These are phyloP conservation scores for Lytechinus pictus DNA, from an alignment of 35 echinoderm and acorn worm genomes.

Conservation along the genomic window DNA sequence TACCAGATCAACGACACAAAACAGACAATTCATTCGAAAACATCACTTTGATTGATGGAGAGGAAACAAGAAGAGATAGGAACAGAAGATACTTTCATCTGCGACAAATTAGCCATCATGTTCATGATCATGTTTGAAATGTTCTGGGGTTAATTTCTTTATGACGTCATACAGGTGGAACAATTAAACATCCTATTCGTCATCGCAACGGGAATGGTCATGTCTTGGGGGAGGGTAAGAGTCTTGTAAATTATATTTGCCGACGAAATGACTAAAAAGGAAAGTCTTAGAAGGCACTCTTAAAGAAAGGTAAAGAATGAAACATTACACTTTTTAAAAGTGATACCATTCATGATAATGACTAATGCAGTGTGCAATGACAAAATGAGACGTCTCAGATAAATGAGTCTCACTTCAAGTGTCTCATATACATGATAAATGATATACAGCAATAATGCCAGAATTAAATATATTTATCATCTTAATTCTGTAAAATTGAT, in stretches of 20 bases:
- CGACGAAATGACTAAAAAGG: not conserved
- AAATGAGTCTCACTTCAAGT: too few relatives aligned
- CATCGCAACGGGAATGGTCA: constrained; percentile 6
- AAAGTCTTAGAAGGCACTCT: too few relatives aligned
- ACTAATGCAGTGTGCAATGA: too few relatives aligned
- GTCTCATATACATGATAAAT: too few relatives aligned
- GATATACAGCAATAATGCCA: too few relatives aligned
- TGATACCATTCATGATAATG: too few relatives aligned
- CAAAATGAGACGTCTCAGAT: too few relatives aligned
- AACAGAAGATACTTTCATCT: not conserved
- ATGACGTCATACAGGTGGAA: constrained; percentile 55
- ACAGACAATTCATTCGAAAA: not conserved
- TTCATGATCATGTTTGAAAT: constrained; percentile 18
- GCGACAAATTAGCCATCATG: not conserved
- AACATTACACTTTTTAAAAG: too few relatives aligned
- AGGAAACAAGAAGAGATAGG: constrained; percentile 27
- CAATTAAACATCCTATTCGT: constrained; percentile 42
- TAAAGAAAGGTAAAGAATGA: too few relatives aligned
- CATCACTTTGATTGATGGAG: constrained; percentile 20
- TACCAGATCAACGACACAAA: not conserved
- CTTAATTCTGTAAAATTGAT: too few relatives aligned
- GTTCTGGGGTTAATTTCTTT: constrained; percentile 34
- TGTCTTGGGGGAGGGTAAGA: not conserved
- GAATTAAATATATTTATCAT: too few relatives aligned
- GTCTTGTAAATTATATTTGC: not conserved